These are phyloP conservation scores for Casuarius casuarius DNA, from an alignment of 2,113 vertebrate genomes.

Conservation along the genomic window DNA sequence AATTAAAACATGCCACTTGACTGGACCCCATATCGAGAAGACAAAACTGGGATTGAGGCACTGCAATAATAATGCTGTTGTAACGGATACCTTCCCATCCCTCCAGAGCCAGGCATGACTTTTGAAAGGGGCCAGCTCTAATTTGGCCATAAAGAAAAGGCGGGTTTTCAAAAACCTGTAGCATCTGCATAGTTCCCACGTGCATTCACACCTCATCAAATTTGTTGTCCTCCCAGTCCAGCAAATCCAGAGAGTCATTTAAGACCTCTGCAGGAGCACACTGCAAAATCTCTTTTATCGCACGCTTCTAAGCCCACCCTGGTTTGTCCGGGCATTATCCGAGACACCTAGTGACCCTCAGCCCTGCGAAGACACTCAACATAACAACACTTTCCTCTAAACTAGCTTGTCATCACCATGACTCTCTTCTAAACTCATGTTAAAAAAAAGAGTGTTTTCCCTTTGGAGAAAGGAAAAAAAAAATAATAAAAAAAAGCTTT, in stretches of 20 bases:
- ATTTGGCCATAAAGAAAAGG: background rate
- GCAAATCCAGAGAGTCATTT: background rate
- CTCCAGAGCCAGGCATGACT: background rate
- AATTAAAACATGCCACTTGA: no score
- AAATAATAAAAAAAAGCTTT: background rate
- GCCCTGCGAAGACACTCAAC: background rate
- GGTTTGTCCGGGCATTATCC: background rate
- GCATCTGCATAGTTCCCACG: background rate
- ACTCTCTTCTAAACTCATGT: background rate
- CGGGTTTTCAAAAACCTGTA: background rate
- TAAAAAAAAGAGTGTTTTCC: background rate
- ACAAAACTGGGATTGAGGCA: background rate
- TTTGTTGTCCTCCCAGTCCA: background rate
- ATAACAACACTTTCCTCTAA: background rate
- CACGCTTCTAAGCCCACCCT: no score
- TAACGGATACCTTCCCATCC: background rate
- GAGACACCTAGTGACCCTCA: slow-evolving; percentile 19
- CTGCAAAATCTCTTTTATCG: background rate
- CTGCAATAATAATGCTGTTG: background rate
- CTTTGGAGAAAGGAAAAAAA: background rate
- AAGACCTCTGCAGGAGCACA: fast-evolving
- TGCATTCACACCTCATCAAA: background rate
- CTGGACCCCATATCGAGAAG: no score
- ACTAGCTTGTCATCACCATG: background rate
- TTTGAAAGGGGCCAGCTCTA: background rate